phyloP scores from a whole-genome alignment of 2,797 vertebrate genomes.

The Alectoris magna region DNA sequence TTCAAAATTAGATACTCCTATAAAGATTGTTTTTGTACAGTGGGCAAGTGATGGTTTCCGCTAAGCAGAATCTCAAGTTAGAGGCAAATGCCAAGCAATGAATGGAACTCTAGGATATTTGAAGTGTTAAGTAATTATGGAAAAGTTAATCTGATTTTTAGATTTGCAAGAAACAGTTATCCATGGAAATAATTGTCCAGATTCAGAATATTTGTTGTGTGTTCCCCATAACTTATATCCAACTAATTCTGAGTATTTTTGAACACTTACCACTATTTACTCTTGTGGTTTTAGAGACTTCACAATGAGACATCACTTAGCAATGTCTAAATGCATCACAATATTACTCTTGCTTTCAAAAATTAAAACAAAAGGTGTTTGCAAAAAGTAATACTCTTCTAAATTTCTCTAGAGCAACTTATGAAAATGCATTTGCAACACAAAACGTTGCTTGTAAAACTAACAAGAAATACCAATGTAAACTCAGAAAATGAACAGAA shows the following conservation, averaged over 20 bases:
- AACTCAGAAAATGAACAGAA: slow-evolving; percentile 9
- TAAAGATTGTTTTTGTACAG: neutral
- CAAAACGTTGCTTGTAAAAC: neutral
- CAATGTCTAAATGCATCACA: neutral
- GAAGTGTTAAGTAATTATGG: neutral
- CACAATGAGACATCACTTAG: neutral
- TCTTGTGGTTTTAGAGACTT: neutral
- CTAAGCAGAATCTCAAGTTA: neutral
- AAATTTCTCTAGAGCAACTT: neutral
- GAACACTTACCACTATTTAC: neutral
- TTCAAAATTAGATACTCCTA: neutral
- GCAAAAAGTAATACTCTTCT: neutral
- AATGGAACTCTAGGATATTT: neutral
- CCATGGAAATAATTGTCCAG: neutral
- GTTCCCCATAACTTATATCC: neutral
- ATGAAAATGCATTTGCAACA: neutral
- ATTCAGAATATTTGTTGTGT: neutral
- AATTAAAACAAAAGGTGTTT: neutral
- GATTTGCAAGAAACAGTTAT: neutral
- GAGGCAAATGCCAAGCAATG: neutral
- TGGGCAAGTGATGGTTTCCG: neutral
- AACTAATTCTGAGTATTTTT: neutral
- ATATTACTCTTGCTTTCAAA: neutral
- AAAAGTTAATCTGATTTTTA: neutral
- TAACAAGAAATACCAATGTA: neutral